Evolutionary conservation across 2,888 invertebrate genomes (phyloP).

Genomic region (Calameuta pallipes): DNA sequence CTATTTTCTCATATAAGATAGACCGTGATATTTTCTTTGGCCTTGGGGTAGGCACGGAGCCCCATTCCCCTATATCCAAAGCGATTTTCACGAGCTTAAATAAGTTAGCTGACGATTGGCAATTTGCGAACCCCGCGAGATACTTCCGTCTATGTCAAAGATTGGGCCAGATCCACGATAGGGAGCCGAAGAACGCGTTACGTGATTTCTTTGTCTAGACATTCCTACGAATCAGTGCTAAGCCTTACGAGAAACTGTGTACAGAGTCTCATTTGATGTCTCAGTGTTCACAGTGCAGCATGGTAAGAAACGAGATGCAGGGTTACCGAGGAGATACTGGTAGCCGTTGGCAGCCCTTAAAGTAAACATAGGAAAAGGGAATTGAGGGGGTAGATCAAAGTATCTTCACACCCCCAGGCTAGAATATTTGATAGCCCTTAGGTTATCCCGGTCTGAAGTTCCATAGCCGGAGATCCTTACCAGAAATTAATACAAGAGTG

Average conservation of each 20-base stretch:
- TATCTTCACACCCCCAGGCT: conserved; percentile 60
- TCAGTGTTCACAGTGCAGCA: neutral
- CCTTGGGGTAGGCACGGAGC: conserved; percentile 55
- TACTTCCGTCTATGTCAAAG: conserved; percentile 15
- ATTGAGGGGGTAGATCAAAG: conserved; percentile 54
- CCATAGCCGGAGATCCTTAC: neutral
- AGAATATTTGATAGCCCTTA: conserved; percentile 55
- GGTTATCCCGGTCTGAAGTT: conserved; percentile 23
- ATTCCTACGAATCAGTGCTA: neutral
- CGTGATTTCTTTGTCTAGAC: neutral
- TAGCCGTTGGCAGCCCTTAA: conserved; percentile 53
- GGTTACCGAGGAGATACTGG: conserved; percentile 45
- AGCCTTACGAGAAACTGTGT: neutral
- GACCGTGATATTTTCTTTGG: conserved; percentile 35
- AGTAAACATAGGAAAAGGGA: conserved; percentile 53
- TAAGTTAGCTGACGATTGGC: conserved; percentile 54
- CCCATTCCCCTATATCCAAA: neutral
- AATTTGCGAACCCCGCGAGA: conserved; percentile 54
- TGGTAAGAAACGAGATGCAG: neutral
- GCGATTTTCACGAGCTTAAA: conserved; percentile 35
- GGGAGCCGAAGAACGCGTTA: neutral
- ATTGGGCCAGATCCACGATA: neutral
- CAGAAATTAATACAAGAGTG: neutral
- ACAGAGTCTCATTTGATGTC: neutral
- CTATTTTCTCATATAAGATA: conserved; percentile 31